Evolutionary conservation across 2,888 invertebrate species (phyloP).

Genomic region (Cryptus viduatorius): DNA sequence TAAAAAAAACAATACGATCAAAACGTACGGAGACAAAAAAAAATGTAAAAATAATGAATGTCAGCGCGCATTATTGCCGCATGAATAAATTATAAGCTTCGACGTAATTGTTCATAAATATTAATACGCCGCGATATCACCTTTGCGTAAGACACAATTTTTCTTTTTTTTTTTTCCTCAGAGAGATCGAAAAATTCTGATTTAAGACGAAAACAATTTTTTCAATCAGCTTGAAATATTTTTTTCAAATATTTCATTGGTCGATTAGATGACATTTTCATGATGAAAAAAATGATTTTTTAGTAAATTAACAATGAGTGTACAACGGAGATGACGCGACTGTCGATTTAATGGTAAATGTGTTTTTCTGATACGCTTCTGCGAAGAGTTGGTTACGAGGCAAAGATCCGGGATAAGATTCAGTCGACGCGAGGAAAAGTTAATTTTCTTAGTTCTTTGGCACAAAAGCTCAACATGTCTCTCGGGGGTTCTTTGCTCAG

Average conservation of each 20-base stretch:
- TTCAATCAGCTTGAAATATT: too few relatives aligned
- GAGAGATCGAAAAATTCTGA: neutral
- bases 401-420: neutral
- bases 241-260: too few relatives aligned
- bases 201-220: too few relatives aligned
- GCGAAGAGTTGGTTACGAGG: neutral
- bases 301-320: too few relatives aligned
- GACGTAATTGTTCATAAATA: constrained; percentile 48
- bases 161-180: constrained; percentile 17
- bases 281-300: too few relatives aligned
- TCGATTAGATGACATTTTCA: too few relatives aligned
- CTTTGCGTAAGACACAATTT: neutral
- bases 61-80: neutral
- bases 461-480: constrained; percentile 35
- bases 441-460: constrained; percentile 40
- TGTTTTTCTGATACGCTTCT: too few relatives aligned
- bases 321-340: too few relatives aligned
- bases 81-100: constrained; percentile 44
- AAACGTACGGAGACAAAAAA: constrained; percentile 5
- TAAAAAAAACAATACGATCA: constrained; percentile 11
- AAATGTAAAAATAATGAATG: neutral
- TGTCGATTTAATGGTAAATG: too few relatives aligned
- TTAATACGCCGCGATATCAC: constrained; percentile 8
- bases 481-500: neutral
- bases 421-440: constrained; percentile 10